Base-by-base conservation (phyloP, 92 coral and sea anemone species). In the Porites evermanni region DNA sequence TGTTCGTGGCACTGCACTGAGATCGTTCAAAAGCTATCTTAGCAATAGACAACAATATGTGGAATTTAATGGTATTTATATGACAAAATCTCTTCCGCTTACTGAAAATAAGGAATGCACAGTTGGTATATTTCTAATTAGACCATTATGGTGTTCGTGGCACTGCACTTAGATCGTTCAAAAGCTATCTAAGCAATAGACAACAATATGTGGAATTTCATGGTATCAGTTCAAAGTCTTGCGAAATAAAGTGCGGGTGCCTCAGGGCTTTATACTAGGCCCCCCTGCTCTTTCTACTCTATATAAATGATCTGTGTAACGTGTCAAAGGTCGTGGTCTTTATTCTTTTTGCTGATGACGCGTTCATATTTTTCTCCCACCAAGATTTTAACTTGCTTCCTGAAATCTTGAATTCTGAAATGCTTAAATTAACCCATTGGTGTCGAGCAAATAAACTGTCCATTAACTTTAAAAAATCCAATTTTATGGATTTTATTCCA, bases 401-500 rank as follows among this genome's bases (percentile, higher is more conserved):
- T 7, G 75, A 71, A 71, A 71, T 54, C 75, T 50, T 71, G n/a
- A 71, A 71, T 71, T 71, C 75, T 71, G 54, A 50, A 26, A 24
- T 71, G 75, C 17, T 10, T 23, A 71, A 71, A 38, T 71, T 71
- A 71, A 71, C 54, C 29, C 75, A 71, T 53, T 71, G 75, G 75
- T 32, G 75, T 38, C 52, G 50, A 71, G 75, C 75, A 26, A 71
- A 71, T 71, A 71, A 71, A 54, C 75, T 19, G 44, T 71, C 75
- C 29, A 29, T 53, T 53, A 84, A 58, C 23, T 66, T 66, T 66
- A 14, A 18, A 60, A 59, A 84, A 60, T 72, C 73, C 2, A 72
- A 58, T 73, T 73, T 44, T 70, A 60, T 72, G 88, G 53, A 56
- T 23, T 84, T 84, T 44, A 84, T 60, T 58, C 68, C 88, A 72